These are phyloP conservation scores for Stichodactyla helianthus DNA, from an alignment of 64 coral and sea anemone species.

Conservation along the genomic window DNA sequence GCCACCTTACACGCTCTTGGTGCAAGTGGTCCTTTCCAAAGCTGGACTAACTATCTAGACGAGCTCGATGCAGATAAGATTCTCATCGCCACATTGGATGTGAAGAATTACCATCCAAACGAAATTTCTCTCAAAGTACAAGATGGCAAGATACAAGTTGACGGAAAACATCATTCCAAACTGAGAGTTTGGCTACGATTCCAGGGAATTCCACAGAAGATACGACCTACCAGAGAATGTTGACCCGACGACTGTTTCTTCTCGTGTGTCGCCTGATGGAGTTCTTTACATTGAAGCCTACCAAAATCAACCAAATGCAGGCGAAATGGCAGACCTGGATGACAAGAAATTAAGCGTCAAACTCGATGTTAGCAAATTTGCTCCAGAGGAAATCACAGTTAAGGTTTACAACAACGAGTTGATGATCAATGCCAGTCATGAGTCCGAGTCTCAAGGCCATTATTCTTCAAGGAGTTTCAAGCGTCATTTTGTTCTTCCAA, in stretches of 20 bases:
- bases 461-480: slow-evolving; percentile 52
- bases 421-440: slow-evolving; percentile 52
- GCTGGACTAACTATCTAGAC: background rate
- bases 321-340: slow-evolving; percentile 12
- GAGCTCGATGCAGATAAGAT: background rate
- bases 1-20: background rate
- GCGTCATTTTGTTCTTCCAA: slow-evolving; percentile 72
- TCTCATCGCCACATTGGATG: slow-evolving; percentile 12
- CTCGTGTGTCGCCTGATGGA: slow-evolving; percentile 45
- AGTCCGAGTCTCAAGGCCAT: slow-evolving; percentile 40
- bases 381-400: slow-evolving; percentile 70
- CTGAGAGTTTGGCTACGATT: slow-evolving; percentile 62
- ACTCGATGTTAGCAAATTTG: slow-evolving; percentile 69
- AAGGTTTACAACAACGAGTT: slow-evolving; percentile 68
- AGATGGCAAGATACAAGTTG: slow-evolving; percentile 40
- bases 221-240: slow-evolving; percentile 70
- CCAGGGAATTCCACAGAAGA: slow-evolving; percentile 46
- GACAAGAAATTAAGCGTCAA: slow-evolving; percentile 70
- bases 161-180: slow-evolving; percentile 47
- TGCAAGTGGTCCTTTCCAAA: background rate
- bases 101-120: slow-evolving; percentile 33
- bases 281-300: slow-evolving; percentile 50
- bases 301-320: slow-evolving; percentile 9
- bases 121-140: slow-evolving; percentile 35
- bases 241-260: slow-evolving; percentile 47